phyloP scores from a whole-genome alignment of 1,140 invertebrate species.

The Drosophila parabipectinata region DNA sequence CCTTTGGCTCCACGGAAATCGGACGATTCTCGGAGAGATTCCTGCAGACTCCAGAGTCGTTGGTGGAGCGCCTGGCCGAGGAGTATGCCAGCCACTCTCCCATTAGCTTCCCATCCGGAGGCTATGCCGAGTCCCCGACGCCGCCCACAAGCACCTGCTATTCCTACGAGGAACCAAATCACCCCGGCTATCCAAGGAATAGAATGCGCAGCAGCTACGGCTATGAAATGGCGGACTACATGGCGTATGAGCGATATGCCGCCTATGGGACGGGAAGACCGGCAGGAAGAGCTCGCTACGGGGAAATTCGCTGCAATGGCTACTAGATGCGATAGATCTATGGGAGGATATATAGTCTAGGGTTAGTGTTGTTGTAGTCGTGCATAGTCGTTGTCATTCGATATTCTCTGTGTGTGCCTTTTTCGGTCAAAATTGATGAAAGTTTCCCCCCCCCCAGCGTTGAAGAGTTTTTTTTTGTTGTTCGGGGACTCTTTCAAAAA shows the following conservation, averaged over 20 bases:
- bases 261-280: conserved; percentile 51
- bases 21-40: conserved; percentile 88
- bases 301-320: conserved; percentile 74
- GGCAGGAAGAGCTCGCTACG: conserved; percentile 45
- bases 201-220: conserved; percentile 51
- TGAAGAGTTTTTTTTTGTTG: conserved; percentile 47
- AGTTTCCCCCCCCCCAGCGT: conserved; percentile 28
- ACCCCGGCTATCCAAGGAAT: conserved; percentile 26
- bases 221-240: conserved; percentile 63
- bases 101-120: conserved; percentile 11
- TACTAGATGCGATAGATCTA: conserved; percentile 44
- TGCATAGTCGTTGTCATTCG: conserved; percentile 71
- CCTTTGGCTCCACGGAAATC: conserved; percentile 91
- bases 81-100: conserved; percentile 43
- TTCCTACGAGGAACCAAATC: conserved; percentile 52
- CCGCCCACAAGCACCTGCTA: conserved; percentile 49
- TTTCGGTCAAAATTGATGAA: conserved; percentile 78
- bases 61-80: conserved; percentile 65
- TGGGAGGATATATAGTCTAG: conserved; percentile 22
- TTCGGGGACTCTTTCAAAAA: conserved; percentile 62
- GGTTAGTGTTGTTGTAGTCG: conserved; percentile 55
- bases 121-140: conserved; percentile 44
- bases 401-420: conserved; percentile 81
- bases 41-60: conserved; percentile 64
- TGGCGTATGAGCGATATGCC: conserved; percentile 76